phyloP scores from a whole-genome alignment of 2,888 invertebrate genomes.

The Cephalotes varians region DNA sequence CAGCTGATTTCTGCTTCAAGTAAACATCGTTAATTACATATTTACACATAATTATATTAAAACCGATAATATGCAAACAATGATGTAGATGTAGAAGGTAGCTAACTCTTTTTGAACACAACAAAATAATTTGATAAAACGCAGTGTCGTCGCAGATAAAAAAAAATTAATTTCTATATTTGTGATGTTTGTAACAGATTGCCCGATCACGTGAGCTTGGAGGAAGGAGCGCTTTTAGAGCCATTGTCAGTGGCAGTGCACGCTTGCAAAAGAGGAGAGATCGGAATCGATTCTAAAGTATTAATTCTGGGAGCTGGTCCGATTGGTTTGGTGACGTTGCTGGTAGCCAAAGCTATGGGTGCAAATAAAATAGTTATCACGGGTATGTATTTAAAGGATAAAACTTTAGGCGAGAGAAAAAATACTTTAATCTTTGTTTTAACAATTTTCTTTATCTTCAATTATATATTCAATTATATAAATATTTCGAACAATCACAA shows the following conservation, averaged over 20 bases:
- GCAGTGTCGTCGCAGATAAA: not conserved
- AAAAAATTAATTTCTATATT: slow-evolving; percentile 6
- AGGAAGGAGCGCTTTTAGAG: slow-evolving; percentile 97
- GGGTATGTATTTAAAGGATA: slow-evolving; percentile 86
- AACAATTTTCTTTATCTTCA: not conserved
- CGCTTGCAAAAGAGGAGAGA: slow-evolving; percentile 94
- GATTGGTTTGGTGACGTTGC: slow-evolving; percentile 93
- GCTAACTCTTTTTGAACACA: not conserved
- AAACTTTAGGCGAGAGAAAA: not conserved
- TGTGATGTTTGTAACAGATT: slow-evolving; percentile 87
- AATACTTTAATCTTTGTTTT: not conserved
- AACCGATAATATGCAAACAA: not conserved
- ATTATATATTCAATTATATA: not conserved
- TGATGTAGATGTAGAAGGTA: not conserved
- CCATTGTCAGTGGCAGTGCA: slow-evolving; percentile 98
- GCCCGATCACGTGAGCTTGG: slow-evolving; percentile 95
- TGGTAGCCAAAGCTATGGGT: slow-evolving; percentile 95
- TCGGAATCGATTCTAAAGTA: slow-evolving; percentile 90
- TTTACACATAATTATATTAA: not conserved
- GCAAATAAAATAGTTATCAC: slow-evolving; percentile 92
- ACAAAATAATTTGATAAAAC: slow-evolving; percentile 12
- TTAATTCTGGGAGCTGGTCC: slow-evolving; percentile 95
- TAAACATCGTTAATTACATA: slow-evolving; percentile 81
- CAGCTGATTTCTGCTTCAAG: slow-evolving; percentile 96
- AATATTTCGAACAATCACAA: not conserved